Conservation (phyloP, 2,113 vertebrate genomes). For the Thermophis baileyi region DNA sequence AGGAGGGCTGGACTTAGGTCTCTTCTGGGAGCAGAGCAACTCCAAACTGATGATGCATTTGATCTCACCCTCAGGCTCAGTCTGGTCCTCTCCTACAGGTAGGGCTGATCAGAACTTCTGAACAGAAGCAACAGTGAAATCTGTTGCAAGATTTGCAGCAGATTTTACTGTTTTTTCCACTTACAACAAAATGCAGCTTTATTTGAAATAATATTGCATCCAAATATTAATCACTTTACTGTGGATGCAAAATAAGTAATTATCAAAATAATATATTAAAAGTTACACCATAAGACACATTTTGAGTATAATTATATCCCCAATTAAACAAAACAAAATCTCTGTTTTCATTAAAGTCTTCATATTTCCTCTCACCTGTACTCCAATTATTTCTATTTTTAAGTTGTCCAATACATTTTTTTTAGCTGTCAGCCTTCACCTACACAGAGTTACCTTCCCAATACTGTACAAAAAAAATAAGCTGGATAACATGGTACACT, state of each 20-base stretch:
- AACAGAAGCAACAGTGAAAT: not conserved
- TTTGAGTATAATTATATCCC: not conserved
- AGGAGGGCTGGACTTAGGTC: not conserved
- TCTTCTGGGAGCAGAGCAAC: not conserved
- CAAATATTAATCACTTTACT: not conserved
- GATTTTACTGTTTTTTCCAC: not conserved
- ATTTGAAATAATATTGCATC: not conserved
- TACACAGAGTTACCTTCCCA: not conserved
- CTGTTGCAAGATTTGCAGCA: not conserved
- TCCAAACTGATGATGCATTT: not conserved
- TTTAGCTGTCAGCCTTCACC: not conserved
- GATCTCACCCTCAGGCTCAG: not conserved
- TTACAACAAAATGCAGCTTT: not conserved
- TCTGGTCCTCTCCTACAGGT: not conserved
- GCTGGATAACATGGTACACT: not conserved
- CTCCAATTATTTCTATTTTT: not conserved
- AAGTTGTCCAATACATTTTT: not conserved
- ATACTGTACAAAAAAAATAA: not conserved
- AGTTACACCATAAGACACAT: not conserved
- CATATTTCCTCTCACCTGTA: too few species aligned
- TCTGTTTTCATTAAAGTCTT: not conserved
- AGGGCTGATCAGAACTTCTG: not conserved
- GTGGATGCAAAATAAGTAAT: not conserved
- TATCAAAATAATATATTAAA: not conserved
- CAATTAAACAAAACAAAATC: not conserved